Percentiles rank a stretch among this genome's conserved stretches.
phyloP scores from a whole-genome alignment of 92 coral and sea anemone genomes.

The Umimayanthus kanabou region DNA sequence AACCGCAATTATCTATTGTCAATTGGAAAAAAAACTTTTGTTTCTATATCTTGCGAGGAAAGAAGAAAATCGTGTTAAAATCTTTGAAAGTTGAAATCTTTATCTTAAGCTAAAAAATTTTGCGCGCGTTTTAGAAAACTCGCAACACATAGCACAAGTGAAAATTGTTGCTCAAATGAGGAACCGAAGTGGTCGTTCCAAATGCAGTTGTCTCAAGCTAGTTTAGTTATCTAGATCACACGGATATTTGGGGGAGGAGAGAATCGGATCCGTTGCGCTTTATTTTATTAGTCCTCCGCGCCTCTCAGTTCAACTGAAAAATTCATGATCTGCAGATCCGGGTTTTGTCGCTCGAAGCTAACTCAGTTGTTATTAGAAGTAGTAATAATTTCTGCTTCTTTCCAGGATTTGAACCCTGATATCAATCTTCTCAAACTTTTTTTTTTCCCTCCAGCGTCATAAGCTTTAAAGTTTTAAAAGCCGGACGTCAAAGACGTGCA shows the following conservation, averaged over 20 bases:
- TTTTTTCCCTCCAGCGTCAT: too few relatives aligned
- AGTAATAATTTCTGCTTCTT: background rate
- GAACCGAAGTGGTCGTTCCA: too few relatives aligned
- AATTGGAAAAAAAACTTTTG: background rate
- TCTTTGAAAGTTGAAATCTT: too few relatives aligned
- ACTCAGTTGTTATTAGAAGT: too few relatives aligned
- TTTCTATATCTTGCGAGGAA: background rate
- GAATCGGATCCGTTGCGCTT: background rate
- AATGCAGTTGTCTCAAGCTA: background rate
- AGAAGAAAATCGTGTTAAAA: background rate
- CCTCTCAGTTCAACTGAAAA: background rate
- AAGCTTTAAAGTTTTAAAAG: too few relatives aligned
- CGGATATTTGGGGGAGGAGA: background rate
- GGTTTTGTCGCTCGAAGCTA: background rate
- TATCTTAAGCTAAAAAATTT: background rate
- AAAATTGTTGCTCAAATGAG: background rate
- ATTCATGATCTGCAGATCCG: too few relatives aligned
- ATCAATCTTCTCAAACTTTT: too few relatives aligned
- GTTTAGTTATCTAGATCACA: background rate
- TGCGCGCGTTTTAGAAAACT: background rate
- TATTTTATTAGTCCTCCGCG: background rate
- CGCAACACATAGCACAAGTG: background rate
- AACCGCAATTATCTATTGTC: background rate
- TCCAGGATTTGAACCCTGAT: background rate
- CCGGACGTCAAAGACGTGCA: too few relatives aligned